Conservation (phyloP, 2,888 invertebrate genomes). For the Cybosia mesomella region DNA sequence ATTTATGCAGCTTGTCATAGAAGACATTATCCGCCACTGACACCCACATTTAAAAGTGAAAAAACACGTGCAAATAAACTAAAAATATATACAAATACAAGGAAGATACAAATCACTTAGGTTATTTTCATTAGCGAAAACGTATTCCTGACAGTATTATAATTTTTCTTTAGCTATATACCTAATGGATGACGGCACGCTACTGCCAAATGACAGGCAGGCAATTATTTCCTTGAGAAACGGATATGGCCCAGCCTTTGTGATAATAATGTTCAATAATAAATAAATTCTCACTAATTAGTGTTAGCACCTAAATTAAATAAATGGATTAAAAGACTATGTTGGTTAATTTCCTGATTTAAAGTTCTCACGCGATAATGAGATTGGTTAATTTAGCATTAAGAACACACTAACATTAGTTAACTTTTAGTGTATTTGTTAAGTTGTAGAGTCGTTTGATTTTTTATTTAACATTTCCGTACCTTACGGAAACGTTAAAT, state of each 20-base stretch:
- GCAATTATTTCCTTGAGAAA: conserved; percentile 4
- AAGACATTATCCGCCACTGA: neutral
- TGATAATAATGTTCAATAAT: neutral
- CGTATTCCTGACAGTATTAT: conserved; percentile 4
- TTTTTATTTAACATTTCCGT: too few species aligned
- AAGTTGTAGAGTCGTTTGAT: too few species aligned
- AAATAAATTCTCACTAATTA: neutral
- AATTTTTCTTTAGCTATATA: conserved; percentile 8
- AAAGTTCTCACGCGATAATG: neutral
- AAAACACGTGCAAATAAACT: neutral
- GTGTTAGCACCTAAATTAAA: neutral
- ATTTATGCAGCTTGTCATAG: neutral
- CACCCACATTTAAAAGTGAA: neutral
- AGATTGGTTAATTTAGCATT: neutral
- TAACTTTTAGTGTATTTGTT: too few species aligned
- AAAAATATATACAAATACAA: neutral
- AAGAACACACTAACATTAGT: neutral
- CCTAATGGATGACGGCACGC: conserved; percentile 16
- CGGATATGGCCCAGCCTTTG: conserved; percentile 2
- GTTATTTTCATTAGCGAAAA: conserved; percentile 15
- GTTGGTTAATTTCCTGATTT: neutral
- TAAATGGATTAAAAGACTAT: neutral
- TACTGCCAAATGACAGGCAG: conserved; percentile 14
- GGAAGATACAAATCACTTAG: conserved; percentile 2
- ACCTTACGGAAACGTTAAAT: too few species aligned